phyloP scores from a whole-genome alignment of 1,140 invertebrate species.

The Dinoponera quadriceps region DNA sequence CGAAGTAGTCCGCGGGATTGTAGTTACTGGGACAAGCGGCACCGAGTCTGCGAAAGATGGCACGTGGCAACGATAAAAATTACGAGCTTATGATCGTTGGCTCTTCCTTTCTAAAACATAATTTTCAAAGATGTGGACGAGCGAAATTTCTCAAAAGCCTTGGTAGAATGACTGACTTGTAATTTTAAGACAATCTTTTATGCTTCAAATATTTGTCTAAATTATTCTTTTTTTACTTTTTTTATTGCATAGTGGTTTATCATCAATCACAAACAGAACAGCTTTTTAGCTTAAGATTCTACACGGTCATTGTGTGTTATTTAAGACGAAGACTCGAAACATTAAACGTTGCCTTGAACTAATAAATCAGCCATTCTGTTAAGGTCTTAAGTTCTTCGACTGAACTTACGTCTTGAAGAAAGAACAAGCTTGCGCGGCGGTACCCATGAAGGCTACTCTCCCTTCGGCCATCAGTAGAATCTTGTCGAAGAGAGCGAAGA shows the following conservation, averaged over 20 bases:
- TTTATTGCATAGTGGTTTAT: no score
- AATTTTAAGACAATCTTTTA: no score
- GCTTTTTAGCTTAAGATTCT: no score
- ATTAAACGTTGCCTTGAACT: no score
- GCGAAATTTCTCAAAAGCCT: conserved; percentile 5
- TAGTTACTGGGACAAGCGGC: conserved; percentile 94
- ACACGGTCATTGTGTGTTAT: no score
- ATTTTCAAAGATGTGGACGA: neutral
- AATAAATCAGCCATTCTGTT: no score
- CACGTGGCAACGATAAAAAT: neutral
- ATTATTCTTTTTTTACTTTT: no score
- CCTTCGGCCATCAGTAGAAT: conserved; percentile 97
- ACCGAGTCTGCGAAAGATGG: conserved; percentile 87
- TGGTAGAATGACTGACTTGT: no score
- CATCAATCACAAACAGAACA: no score
- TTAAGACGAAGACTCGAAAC: no score
- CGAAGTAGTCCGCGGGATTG: conserved; percentile 98
- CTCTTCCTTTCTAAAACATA: conserved; percentile 2
- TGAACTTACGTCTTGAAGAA: conserved; percentile 93
- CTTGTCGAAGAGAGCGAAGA: conserved; percentile 97
- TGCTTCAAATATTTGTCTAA: no score
- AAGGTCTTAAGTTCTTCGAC: conserved; percentile 13
- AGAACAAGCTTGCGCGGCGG: conserved; percentile 90
- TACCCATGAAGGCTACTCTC: conserved; percentile 95
- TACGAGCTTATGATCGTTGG: neutral